Evolutionary conservation across 1,140 invertebrate species (phyloP).

Genomic region (Hyles euphorbiae): DNA sequence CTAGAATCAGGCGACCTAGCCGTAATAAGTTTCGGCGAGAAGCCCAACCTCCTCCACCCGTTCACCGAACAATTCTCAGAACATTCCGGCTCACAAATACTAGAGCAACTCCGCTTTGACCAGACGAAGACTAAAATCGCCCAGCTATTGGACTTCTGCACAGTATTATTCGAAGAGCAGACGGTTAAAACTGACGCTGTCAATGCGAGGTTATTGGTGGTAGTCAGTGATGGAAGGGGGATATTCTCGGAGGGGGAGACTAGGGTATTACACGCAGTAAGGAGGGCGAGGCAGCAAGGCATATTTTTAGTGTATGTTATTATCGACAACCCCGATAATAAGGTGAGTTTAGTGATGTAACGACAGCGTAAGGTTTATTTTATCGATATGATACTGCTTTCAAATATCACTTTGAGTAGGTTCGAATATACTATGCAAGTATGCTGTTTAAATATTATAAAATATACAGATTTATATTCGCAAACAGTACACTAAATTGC

Average conservation of each 20-base stretch:
- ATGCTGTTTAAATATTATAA: too few relatives aligned
- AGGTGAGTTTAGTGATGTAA: slow-evolving; percentile 76
- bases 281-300: slow-evolving; percentile 85
- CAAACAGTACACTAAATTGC: too few relatives aligned
- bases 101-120: slow-evolving; percentile 87
- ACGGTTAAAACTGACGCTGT: slow-evolving; percentile 77
- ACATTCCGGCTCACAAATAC: slow-evolving; percentile 85
- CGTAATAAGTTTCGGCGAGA: slow-evolving; percentile 95
- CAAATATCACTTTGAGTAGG: too few relatives aligned
- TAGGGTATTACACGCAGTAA: slow-evolving; percentile 85
- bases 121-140: slow-evolving; percentile 89
- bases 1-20: slow-evolving; percentile 95
- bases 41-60: slow-evolving; percentile 87
- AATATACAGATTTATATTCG: too few relatives aligned
- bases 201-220: slow-evolving; percentile 89
- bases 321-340: slow-evolving; percentile 93
- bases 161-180: slow-evolving; percentile 81
- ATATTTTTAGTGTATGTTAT: slow-evolving; percentile 97
- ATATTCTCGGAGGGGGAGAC: slow-evolving; percentile 93
- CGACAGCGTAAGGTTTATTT: too few relatives aligned
- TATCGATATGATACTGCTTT: too few relatives aligned
- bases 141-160: slow-evolving; percentile 86
- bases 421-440: too few relatives aligned
- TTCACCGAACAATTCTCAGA: slow-evolving; percentile 91
- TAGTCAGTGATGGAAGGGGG: slow-evolving; percentile 96